phyloP scores from a whole-genome alignment of 2,888 invertebrate species.

The Strigamia crassipes region DNA sequence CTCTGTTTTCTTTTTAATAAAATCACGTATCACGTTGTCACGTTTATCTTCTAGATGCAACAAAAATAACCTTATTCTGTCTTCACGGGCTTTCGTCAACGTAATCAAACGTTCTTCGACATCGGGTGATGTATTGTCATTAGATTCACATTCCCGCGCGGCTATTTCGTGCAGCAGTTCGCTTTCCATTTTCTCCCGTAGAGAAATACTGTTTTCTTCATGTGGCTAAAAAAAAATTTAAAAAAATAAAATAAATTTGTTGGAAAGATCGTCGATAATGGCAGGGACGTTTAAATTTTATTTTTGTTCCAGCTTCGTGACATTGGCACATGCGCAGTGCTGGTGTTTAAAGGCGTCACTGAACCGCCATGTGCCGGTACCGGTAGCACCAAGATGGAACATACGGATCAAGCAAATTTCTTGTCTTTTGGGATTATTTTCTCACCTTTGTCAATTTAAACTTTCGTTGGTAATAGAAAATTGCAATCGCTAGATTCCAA shows the following conservation, averaged over 20 bases:
- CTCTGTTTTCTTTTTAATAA: no score
- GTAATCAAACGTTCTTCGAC: background rate
- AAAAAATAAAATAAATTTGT: no score
- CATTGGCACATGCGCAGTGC: no score
- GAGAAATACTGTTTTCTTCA: background rate
- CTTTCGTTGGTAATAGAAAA: slow-evolving; percentile 82
- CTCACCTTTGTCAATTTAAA: background rate
- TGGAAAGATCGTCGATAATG: no score
- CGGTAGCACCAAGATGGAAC: no score
- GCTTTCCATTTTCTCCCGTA: background rate
- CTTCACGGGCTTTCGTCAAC: background rate
- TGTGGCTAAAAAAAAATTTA: background rate
- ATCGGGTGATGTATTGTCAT: background rate
- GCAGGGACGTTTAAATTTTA: no score
- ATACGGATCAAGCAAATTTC: no score
- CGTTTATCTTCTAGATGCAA: background rate
- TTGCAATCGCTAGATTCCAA: slow-evolving; percentile 84
- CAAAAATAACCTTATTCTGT: background rate
- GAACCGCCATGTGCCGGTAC: no score
- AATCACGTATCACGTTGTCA: no score
- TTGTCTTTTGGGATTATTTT: no score
- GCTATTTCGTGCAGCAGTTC: background rate
- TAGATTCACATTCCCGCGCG: background rate
- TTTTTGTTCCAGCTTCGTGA: no score
- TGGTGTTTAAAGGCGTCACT: no score